Evolutionary conservation across 2,113 vertebrate genomes (phyloP), one percentile per base, ranked within the genome.

Genomic region (Sturnira hondurensis): DNA sequence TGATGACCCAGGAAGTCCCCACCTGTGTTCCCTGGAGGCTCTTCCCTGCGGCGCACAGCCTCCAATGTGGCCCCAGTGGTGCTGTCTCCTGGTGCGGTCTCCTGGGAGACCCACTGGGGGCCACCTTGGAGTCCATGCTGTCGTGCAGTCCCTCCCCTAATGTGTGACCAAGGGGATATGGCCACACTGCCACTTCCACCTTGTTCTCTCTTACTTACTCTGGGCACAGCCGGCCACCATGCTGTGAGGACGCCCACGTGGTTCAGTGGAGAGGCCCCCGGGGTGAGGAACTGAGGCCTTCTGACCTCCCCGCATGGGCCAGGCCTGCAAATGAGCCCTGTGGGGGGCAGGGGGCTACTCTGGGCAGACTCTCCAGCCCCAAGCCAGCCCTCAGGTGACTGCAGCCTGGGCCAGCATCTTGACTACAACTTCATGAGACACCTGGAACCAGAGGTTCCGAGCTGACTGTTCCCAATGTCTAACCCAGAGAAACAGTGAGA

Each of bases 201-300:
- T 47, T 26, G 26, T 14, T 41, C 56, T 38, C 31, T 68, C 61
- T 54, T n/a, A 10, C n/a, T 61, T 7, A 3, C 31, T n/a, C 43
- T 47, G 43, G 22, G 80, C 36, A 89, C 71, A 68, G 47, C 8
- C 61, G 5, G 65, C 31, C 2, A 0, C 45, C 41, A n/a, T 6
- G 13, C 20, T 76, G 38, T 67, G 6, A 85, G 61, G 71, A 45
- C 19, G 28, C 26, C 19, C 78, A 16, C 50, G 47, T 19, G 17
- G 28, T 45, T 2, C 47, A 3, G 12, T 33, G 24, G 26, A 7
- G 41, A 77, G 1, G 20, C 19, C 73, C 41, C 10, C 0, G 4
- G 17, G 45, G 11, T 28, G 12, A 63, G 33, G 26, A 36, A 50
- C 24, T 0, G 2, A 74, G 33, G 61, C 41, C 36, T 50, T 17